Evolutionary conservation across 1,140 invertebrate genomes (phyloP), one percentile per base, ranked within the genome.

Genomic region (Augochlora pura): DNA sequence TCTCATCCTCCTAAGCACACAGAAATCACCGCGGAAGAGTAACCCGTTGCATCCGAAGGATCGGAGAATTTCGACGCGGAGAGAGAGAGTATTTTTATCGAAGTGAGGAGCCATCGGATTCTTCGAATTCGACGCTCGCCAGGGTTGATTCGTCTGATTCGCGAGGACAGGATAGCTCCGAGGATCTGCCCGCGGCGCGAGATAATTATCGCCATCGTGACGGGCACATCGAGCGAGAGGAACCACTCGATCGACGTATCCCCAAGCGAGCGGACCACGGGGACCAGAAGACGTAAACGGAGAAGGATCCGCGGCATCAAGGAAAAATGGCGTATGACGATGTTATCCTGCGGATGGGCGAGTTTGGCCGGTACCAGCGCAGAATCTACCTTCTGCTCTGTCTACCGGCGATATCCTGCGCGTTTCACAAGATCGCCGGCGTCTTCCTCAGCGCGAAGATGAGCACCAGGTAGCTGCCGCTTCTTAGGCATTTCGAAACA

Each of bases 331-430:
- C 95, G 77, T 96, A 96, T 90, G 96, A 97, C 83, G 96, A 96
- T 80, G 94, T 96, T 12, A 93, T 97, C 38, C 86, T 93, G 2
- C 91, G 94, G 32, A 91, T 97, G 89, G 96, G 96, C 32, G 95
- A 96, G 84, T 97, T 97, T 86, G 96, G 96, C 9, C 91, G 92
- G 16, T 97, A 96, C 87, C 96, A 97, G 86, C 95, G 94, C 81
- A 92, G 95, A 62, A 95, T 96, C 60, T 96, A 96, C 86, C 91
- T 96, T 65, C 90, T 97, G 12, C 90, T 97, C 59, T 96, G 96
- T 86, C 90, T 97, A 27, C 96, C 96, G 6, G 95, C 95, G 6
- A 96, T 97, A 86, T 94, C 95, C 12, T 96, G 95, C 88, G 96
- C 96, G 38, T 96, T 97, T 86, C 96, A 97, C 87, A 96, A 97